phyloP scores from a whole-genome alignment of 2,888 invertebrate species.

The Agriopis aurantiaria region DNA sequence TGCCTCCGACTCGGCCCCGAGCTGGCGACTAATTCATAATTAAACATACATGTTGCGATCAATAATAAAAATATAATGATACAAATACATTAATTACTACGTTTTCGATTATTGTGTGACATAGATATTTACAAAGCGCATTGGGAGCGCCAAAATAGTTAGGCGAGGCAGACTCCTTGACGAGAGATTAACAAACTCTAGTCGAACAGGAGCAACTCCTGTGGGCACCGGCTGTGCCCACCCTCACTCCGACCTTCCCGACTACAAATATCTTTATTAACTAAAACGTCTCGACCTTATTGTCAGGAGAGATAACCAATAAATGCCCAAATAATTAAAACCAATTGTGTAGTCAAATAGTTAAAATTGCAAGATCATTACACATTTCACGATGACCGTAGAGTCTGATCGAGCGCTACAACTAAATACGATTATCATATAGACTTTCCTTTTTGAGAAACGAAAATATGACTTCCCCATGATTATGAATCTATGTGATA shows the following conservation, averaged over 20 bases:
- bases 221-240: slow-evolving; percentile 21
- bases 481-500: slow-evolving; percentile 77
- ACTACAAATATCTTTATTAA: slow-evolving; percentile 79
- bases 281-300: slow-evolving; percentile 76
- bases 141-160: slow-evolving; percentile 76
- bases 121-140: slow-evolving; percentile 86
- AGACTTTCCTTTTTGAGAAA: slow-evolving; percentile 59
- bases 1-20: slow-evolving; percentile 56
- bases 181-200: slow-evolving; percentile 55
- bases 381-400: slow-evolving; percentile 69
- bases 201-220: slow-evolving; percentile 12
- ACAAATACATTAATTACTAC: slow-evolving; percentile 85
- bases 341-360: slow-evolving; percentile 75
- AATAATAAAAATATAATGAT: slow-evolving; percentile 86
- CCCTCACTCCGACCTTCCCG: slow-evolving; percentile 45
- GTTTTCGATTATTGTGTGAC: slow-evolving; percentile 86
- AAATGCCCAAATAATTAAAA: slow-evolving; percentile 76
- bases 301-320: slow-evolving; percentile 78
- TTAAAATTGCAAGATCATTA: slow-evolving; percentile 62
- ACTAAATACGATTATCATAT: slow-evolving; percentile 64
- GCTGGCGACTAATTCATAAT: slow-evolving; percentile 71
- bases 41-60: slow-evolving; percentile 84
- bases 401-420: slow-evolving; percentile 65
- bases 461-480: slow-evolving; percentile 67
- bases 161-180: slow-evolving; percentile 77